Evolutionary conservation across 2,797 vertebrate genomes (phyloP), one percentile per base, ranked within the genome.

Genomic region (Natrix natrix): DNA sequence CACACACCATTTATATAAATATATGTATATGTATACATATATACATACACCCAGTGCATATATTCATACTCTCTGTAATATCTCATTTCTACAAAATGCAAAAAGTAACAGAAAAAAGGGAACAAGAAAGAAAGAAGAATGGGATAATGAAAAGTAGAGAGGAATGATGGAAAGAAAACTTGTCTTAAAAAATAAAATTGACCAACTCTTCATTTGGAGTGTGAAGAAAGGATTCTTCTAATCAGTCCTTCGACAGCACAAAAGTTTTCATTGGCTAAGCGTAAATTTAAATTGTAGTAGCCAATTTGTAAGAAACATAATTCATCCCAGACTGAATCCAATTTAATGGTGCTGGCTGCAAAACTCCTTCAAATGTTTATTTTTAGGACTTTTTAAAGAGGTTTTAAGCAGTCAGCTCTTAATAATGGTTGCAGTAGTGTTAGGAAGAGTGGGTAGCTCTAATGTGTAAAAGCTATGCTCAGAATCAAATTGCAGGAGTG

Each of bases 401-500:
- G 60, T 14, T 90, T 90, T 87, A 90, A 54, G 37, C n/a, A 69
- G 26, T 8, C 37, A 90, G 59, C 37, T 90, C 90, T 87, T 57
- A 87, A 24, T 86, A 20, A 55, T 43, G 16, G 60, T 28, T 92
- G 57, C 5, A 57, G 22, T 90, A 28, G 52, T 78, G 17, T 52
- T 55, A 88, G 86, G 88, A 74, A 37, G 22, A 32, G 16, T 28
- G 66, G 69, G 69, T 28, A 89, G 43, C 93, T 93, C 91, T 43
- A 59, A 66, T 0, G 0, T 0, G 0, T 69, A 91, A 92, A 92
- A 17, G 74, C 24, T 92, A 48, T 5, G 0, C 3, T 93, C 48
- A 93, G 52, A 93, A 20, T 87, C 60, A 93, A 17, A 66, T 92
- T 90, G 52, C 52, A 92, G 74, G 90, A 96, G 74, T 92, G 94